A percentile compares a stretch with the other conserved stretches of the same genome.
These are phyloP conservation scores for Platysteira castanea DNA, from an alignment of 2,113 vertebrate genomes.

Conservation along the genomic window DNA sequence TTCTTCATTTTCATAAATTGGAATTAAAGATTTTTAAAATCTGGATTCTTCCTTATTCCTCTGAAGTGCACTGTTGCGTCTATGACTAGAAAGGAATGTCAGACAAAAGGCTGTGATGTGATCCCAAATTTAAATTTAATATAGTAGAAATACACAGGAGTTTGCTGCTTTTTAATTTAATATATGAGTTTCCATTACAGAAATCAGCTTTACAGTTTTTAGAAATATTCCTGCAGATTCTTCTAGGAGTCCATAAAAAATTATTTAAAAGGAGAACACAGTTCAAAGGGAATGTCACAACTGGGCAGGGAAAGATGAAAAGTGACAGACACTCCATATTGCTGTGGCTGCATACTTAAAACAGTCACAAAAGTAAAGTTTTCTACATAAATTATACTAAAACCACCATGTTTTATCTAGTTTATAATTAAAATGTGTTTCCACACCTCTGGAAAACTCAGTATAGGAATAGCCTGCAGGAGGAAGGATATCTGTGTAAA, in stretches of 20 bases:
- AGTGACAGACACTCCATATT: neutral
- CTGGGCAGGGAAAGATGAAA: neutral
- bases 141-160: neutral
- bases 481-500: neutral
- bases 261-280: neutral
- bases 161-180: neutral
- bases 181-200: neutral
- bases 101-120: neutral
- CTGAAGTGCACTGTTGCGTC: neutral
- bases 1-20: neutral
- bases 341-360: neutral
- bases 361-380: neutral
- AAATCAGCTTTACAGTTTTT: neutral
- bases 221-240: neutral
- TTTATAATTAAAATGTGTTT: neutral
- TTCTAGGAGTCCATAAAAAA: neutral
- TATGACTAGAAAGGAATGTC: neutral
- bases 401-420: accelerated
- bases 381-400: neutral
- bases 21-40: neutral
- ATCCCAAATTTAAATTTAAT: neutral
- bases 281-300: neutral
- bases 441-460: neutral
- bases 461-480: neutral
- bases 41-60: neutral